Conservation (phyloP, 1,140 invertebrate genomes). For the Ostrea edulis region DNA sequence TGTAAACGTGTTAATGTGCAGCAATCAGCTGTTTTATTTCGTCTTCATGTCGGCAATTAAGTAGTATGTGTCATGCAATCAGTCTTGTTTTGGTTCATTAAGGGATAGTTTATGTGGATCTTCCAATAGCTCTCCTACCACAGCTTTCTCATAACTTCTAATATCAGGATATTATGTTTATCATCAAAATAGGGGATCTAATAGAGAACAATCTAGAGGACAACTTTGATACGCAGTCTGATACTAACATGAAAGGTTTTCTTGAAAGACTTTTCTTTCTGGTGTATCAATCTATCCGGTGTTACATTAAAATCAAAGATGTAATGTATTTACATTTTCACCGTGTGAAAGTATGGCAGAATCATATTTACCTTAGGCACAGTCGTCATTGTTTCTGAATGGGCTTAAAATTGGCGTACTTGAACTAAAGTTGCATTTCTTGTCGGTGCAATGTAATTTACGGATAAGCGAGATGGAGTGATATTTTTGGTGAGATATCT, state of each 20-base stretch:
- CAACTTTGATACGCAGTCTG: background rate
- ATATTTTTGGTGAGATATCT: too few relatives aligned
- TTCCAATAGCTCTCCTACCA: background rate
- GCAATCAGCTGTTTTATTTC: slow-evolving; percentile 19
- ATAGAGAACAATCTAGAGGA: background rate
- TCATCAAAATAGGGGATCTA: background rate
- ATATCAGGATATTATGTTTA: slow-evolving; percentile 1
- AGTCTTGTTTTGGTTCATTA: slow-evolving; percentile 16
- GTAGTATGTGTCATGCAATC: slow-evolving; percentile 16
- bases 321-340: too few relatives aligned
- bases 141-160: slow-evolving; percentile 15
- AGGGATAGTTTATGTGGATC: background rate
- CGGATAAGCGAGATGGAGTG: too few relatives aligned
- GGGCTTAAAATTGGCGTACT: too few relatives aligned
- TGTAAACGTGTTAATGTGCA: slow-evolving; percentile 35
- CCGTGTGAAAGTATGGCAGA: too few relatives aligned
- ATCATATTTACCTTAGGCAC: too few relatives aligned
- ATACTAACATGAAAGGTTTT: background rate
- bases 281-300: too few relatives aligned
- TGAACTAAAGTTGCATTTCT: too few relatives aligned
- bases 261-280: too few relatives aligned
- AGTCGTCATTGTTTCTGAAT: too few relatives aligned
- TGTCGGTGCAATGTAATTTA: too few relatives aligned
- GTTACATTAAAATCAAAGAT: too few relatives aligned
- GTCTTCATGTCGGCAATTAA: slow-evolving; percentile 9